Percentiles rank a stretch among this genome's conserved stretches.
Conservation (phyloP, 2,888 invertebrate genomes). For the Nineta flava region DNA sequence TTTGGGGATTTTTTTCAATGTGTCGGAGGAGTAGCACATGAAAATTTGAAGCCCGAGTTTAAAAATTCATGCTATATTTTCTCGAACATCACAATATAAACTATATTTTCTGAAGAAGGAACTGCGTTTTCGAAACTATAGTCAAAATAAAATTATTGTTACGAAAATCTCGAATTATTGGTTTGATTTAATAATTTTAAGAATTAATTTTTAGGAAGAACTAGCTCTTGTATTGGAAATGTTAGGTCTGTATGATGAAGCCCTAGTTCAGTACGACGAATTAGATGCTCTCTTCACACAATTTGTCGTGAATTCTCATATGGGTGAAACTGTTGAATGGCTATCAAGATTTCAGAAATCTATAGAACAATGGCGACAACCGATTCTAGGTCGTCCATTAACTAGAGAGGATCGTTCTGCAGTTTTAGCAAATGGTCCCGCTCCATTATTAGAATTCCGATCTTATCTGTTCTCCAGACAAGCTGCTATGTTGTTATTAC, state of each 20-base stretch:
- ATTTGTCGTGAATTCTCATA: conserved; percentile 85
- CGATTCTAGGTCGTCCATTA: conserved; percentile 40
- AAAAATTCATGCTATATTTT: too few relatives aligned
- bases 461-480: conserved; percentile 90
- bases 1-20: too few relatives aligned
- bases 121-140: too few relatives aligned
- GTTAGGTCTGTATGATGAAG: conserved; percentile 84
- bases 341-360: conserved; percentile 63
- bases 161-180: background rate
- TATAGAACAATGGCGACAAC: conserved; percentile 70
- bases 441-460: conserved; percentile 74
- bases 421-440: conserved; percentile 49
- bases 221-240: conserved; percentile 89
- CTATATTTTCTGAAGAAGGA: too few relatives aligned
- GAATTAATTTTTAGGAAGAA: conserved; percentile 57
- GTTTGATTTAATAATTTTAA: background rate
- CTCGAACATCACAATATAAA: too few relatives aligned
- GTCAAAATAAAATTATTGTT: conserved; percentile 1
- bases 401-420: conserved; percentile 61
- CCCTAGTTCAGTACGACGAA: conserved; percentile 92
- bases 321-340: conserved; percentile 78
- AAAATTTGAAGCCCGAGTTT: too few relatives aligned
- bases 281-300: conserved; percentile 93
- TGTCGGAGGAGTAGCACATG: too few relatives aligned
- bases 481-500: conserved; percentile 64